These are phyloP conservation scores for Tyrannus savana DNA, from an alignment of 2,113 vertebrate species.

Conservation along the genomic window DNA sequence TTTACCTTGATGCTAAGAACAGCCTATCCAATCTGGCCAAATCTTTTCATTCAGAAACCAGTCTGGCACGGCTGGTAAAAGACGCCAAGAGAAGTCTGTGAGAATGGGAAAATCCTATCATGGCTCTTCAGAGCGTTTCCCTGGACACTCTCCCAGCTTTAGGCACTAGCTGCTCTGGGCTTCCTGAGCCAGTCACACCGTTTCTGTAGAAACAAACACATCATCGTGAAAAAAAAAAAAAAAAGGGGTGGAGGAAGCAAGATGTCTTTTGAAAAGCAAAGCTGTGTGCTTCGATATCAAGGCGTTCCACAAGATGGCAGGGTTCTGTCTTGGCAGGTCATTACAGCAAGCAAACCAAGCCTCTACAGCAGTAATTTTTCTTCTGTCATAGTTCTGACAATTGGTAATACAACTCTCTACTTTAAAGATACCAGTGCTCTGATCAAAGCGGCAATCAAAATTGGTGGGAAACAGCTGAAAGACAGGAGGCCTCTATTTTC, in stretches of 20 bases:
- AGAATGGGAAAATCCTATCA: neutral
- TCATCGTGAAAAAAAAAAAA: rapidly evolving
- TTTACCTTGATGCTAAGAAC: neutral
- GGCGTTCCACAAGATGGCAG: conserved; percentile 43
- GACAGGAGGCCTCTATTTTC: neutral
- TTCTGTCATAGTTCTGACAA: neutral
- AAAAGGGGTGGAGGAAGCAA: neutral
- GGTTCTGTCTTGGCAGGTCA: neutral
- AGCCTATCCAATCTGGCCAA: neutral
- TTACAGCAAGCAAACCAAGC: neutral
- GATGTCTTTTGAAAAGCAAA: neutral
- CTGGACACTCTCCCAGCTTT: neutral
- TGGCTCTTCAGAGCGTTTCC: neutral
- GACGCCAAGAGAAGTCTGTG: neutral
- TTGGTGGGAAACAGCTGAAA: neutral
- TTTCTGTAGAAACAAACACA: neutral
- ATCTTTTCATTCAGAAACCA: neutral
- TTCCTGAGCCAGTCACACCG: neutral
- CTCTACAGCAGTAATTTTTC: neutral
- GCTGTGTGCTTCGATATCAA: neutral
- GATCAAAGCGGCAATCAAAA: neutral
- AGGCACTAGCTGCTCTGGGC: neutral
- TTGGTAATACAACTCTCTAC: neutral
- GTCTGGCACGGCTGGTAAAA: neutral
- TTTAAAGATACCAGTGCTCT: neutral